Evolutionary conservation across 2,113 vertebrate genomes (phyloP).

Genomic region (Bubo blakistoni): DNA sequence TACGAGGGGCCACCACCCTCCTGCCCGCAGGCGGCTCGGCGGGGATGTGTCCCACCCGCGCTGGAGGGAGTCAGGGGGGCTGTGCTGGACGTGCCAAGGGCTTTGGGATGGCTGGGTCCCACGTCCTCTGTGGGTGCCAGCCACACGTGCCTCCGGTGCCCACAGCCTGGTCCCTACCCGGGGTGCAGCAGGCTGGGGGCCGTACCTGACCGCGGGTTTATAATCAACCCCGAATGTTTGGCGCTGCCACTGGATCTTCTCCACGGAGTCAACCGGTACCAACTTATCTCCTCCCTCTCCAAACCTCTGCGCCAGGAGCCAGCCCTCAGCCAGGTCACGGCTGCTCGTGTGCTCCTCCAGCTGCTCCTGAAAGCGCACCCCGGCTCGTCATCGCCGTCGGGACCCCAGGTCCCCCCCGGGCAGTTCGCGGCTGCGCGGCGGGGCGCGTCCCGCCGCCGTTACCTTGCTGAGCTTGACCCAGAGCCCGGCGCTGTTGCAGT

Average conservation of each 20-base stretch:
- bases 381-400: neutral
- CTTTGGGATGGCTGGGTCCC: neutral
- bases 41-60: neutral
- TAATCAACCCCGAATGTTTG: constrained; percentile 87
- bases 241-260: constrained; percentile 82
- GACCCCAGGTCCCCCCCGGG: neutral
- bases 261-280: constrained; percentile 85
- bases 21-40: fast-evolving
- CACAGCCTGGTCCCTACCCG: neutral
- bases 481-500: constrained; percentile 90
- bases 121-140: fast-evolving
- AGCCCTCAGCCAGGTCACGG: constrained; percentile 83
- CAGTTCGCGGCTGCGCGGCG: neutral
- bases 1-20: neutral
- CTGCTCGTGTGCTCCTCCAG: constrained; percentile 78
- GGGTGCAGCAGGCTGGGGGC: neutral
- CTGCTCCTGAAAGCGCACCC: constrained; percentile 80
- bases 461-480: constrained; percentile 96
- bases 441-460: neutral
- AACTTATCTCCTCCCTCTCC: constrained; percentile 86
- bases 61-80: neutral
- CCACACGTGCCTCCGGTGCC: fast-evolving
- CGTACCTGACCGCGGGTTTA: constrained; percentile 81
- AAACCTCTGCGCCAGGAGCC: constrained; percentile 89
- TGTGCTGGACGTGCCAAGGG: neutral